Evolutionary conservation across 2,888 invertebrate species (phyloP), one percentile per base, ranked within the genome.

Genomic region (Horisme vitalbata): DNA sequence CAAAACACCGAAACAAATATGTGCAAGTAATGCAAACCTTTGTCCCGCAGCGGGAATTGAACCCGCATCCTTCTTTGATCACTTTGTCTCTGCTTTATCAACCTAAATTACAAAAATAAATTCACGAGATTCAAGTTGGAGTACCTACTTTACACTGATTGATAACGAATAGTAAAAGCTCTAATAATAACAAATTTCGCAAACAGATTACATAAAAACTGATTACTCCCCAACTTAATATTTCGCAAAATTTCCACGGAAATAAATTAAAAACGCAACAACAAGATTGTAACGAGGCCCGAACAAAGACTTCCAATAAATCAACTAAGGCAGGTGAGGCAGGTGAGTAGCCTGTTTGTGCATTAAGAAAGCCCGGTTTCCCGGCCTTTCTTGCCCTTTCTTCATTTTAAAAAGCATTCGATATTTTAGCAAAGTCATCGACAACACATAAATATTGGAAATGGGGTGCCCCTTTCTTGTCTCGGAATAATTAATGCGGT

Each of bases 361-460:
- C 88, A 88, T 87, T 88, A 88, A 88, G 85, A 80, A 84, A 79
- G 81, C 83, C 82, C 75, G 79, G 79, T 81, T 83, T 81, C 77
- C 82, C 76, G 75, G 86, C 84, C 83, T 86, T 86, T 85, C 83
- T 85, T 77, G 83, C 77, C 85, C 81, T 88, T 89, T 86, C 88
- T 88, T 83, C 84, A 79, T 83, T 85, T 85, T 89, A 90, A 90
- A 90, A 90, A 90, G 89, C 86, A 84, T 86, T 85, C 87, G 80
- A 81, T 83, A 85, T 87, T 89, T 88, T 83, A 77, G 89, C 85
- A 70, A 67, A 85, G 90, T 90, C 90, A 90, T 89, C 85, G 88
- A 78, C 87, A 89, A 88, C 87, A 89, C 90, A 90, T 90, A 90
- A 90, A 90, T 90, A 90, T 89, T 85, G 88, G 83, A 85, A 89